phyloP scores from a whole-genome alignment of 2,113 vertebrate genomes.

The Tauraco erythrolophus region DNA sequence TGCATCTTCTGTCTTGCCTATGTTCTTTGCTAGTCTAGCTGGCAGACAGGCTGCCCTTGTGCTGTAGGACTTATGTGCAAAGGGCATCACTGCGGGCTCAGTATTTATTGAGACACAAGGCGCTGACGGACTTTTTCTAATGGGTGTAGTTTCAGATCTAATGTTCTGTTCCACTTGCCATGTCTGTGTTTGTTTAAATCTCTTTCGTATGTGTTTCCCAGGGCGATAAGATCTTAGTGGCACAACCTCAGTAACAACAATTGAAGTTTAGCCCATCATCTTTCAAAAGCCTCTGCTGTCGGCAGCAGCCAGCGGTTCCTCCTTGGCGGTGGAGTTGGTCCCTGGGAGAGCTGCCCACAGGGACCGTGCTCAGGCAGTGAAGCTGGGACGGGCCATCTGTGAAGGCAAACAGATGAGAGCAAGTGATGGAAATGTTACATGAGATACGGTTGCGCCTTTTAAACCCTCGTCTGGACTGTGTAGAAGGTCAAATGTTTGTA shows the following conservation, averaged over 20 bases:
- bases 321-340: background rate
- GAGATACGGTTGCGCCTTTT: accelerated
- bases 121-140: accelerated
- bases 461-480: background rate
- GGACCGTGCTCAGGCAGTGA: background rate
- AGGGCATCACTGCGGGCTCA: background rate
- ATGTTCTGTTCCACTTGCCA: background rate
- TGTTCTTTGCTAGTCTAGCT: background rate
- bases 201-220: background rate
- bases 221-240: background rate
- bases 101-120: background rate
- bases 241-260: background rate
- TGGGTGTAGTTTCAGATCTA: background rate
- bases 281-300: background rate
- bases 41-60: background rate
- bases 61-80: accelerated
- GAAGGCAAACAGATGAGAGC: background rate
- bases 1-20: background rate
- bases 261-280: background rate
- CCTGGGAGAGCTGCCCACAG: background rate
- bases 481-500: background rate
- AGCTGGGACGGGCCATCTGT: accelerated
- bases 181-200: background rate
- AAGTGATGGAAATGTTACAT: background rate
- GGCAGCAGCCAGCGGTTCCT: background rate